Evolutionary conservation across 2,797 vertebrate genomes (phyloP), one percentile per base, ranked within the genome.

Genomic region (Scolopax rusticola): DNA sequence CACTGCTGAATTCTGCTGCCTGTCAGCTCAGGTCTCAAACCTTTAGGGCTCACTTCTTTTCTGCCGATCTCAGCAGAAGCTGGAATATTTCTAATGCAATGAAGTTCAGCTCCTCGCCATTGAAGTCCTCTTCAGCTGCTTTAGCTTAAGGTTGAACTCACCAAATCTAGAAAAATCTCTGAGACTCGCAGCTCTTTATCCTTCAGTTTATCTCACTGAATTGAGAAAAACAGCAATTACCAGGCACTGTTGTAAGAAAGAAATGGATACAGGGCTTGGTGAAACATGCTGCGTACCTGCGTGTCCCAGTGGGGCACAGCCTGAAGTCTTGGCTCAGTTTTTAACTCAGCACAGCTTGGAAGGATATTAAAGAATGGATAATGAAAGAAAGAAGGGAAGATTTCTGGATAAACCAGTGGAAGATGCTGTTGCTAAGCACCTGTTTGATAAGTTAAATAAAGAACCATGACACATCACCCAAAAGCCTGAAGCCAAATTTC

Each of bases 391-490:
- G 69, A 77, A 94, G 68, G 0, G 3, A 89, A 77, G 54, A 64
- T 64, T 80, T 71, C 60, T 63, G 68, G 74, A 80, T 77, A 84
- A 89, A 73, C 36, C 88, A 32, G 48, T 15, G 20, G 78, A 94
- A 90, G 96, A 95, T 85, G 95, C 71, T 87, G 81, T 92, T 93
- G 88, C 88, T 93, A 90, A 80, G 90, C 96, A 95, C 96, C 92
- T 96, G 94, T 87, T 97, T 1, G 1, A 47, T 77, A 93, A 80
- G 75, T 43, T 81, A 77, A 93, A 69, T 90, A 94, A 90, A 85
- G 65, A 82, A 94, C 84, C 74, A 70, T 15, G 74, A 95, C 77
- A 90, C 81, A 68, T 43, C 38, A 30, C 73, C 64, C 71, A 5
- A 87, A 83, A 93, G 36, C 73, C 65, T 5, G 47, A 69, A 92